Evolutionary conservation across 2,797 vertebrate genomes (phyloP).

Genomic region (Columba guinea): DNA sequence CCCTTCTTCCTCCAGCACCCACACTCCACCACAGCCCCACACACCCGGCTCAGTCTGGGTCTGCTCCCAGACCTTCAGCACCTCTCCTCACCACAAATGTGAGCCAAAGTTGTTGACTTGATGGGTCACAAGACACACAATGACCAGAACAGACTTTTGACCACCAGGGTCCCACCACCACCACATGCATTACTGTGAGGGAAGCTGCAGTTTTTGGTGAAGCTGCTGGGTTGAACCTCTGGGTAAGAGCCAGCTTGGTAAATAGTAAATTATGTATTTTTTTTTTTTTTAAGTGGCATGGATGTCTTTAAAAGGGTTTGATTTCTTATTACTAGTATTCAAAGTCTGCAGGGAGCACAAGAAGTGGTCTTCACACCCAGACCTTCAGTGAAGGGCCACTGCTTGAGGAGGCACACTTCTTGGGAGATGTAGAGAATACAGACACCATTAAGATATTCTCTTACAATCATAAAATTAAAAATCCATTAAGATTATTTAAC

Average conservation of each 20-base stretch:
- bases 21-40: background rate
- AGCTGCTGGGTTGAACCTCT: background rate
- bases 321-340: background rate
- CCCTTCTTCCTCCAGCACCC: too few species aligned
- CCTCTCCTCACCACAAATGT: background rate
- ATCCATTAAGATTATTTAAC: background rate
- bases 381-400: background rate
- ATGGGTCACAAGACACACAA: background rate
- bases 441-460: background rate
- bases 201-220: background rate
- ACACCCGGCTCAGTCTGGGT: fast-evolving
- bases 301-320: background rate
- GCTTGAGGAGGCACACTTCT: background rate
- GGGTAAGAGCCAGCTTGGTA: background rate
- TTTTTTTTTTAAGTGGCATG: background rate
- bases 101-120: background rate
- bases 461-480: background rate
- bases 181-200: background rate
- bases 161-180: background rate
- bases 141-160: background rate
- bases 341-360: background rate
- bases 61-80: background rate
- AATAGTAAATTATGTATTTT: background rate
- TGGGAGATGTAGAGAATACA: background rate
- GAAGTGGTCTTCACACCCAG: background rate